Base-by-base conservation (phyloP, 1,140 invertebrate species). In the Trichoplusia ni region DNA sequence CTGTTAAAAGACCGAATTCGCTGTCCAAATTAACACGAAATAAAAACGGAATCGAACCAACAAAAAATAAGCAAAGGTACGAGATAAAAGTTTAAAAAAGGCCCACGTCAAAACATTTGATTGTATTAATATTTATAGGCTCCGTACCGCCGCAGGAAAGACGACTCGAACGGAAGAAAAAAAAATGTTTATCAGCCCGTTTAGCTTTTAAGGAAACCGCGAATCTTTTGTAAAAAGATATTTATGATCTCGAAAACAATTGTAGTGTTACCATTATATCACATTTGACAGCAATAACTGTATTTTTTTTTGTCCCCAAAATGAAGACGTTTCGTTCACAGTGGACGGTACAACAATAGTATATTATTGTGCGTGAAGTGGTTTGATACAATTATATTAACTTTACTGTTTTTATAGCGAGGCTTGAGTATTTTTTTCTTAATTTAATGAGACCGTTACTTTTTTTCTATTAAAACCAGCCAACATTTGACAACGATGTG, bases 11-110 rank as follows among this genome's bases (percentile, higher is more conserved):
- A 89, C 86, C 79, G 77, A 89, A 86, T 86, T 90, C 83, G 83
- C 84, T 87, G 90, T 86, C 85, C 90, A 91, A 91, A 91, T 91
- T 91, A 91, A 91, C 90, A 91, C 90, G 83, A 90, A 91, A 90
- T 91, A 91, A 91, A 91, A 90, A 83, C 75, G 75, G 82, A 81
- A 86, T 83, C 81, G 84, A 84, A 78, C 64, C 77, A 65, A 81
- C 74, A 86, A 89, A 89, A 87, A 89, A 83, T 82, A 80, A 88
- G 81, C 84, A 71, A 86, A 88, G 82, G 77, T 77, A 88, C 75
- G 85, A 88, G 85, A 90, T 89, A 88, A 88, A 84, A 87, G 81
- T 75, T 85, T 88, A 86, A 90, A 90, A 89, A 90, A 88, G 85
- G 85, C 67, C 73, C 80, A 89, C 82, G 89, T 90, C 89, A 90